Evolutionary conservation across 2,113 vertebrate genomes (phyloP).

Genomic region (Montifringilla adamsi): DNA sequence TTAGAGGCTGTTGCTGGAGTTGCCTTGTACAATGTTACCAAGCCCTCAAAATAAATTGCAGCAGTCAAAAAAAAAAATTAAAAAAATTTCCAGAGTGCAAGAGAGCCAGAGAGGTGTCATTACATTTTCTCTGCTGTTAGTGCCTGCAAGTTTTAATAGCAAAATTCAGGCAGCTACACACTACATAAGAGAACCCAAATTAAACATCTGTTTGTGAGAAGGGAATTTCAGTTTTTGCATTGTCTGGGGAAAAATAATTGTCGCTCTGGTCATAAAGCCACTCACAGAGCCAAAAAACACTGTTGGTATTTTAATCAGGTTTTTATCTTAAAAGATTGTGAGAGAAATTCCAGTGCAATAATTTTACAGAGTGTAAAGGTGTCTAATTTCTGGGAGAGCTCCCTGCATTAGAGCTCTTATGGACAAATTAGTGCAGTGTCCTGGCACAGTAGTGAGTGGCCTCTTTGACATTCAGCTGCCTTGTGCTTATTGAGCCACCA

Average conservation of each 20-base stretch:
- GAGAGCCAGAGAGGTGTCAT: background rate
- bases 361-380: background rate
- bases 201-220: background rate
- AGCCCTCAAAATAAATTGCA: background rate
- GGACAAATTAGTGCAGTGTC: background rate
- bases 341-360: background rate
- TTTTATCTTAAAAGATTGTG: background rate
- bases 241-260: background rate
- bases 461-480: background rate
- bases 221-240: background rate
- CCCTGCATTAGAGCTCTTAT: background rate
- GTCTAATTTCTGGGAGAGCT: background rate
- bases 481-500: background rate
- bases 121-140: background rate
- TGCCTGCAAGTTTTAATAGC: background rate
- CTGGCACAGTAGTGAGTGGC: background rate
- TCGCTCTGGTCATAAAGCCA: background rate
- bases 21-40: background rate
- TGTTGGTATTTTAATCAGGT: background rate
- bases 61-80: background rate
- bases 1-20: background rate
- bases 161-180: background rate
- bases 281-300: background rate
- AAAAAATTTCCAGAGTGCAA: background rate
- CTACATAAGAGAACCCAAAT: background rate